phyloP scores from a whole-genome alignment of 2,888 invertebrate genomes.

The Callyntrura guangdongensis region DNA sequence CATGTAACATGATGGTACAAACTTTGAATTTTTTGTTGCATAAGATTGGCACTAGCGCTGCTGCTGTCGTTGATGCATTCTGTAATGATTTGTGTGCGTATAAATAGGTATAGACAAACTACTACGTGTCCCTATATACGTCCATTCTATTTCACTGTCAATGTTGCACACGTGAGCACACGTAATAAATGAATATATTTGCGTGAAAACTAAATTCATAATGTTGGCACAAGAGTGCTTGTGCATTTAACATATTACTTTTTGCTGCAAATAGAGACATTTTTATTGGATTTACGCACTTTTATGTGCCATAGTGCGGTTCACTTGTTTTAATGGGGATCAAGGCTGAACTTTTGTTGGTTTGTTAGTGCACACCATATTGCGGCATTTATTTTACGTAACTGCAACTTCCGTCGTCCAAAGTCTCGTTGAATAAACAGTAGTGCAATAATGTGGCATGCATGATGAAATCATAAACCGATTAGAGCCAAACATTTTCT shows the following conservation, averaged over 20 bases:
- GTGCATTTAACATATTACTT: conserved; percentile 26
- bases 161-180: conserved; percentile 10
- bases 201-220: neutral
- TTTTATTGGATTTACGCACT: conserved; percentile 49
- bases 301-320: conserved; percentile 27
- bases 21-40: conserved; percentile 22
- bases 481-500: conserved; percentile 39
- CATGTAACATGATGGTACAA: conserved; percentile 19
- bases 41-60: neutral
- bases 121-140: neutral
- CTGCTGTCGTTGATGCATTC: neutral
- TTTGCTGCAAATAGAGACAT: conserved; percentile 30
- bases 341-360: conserved; percentile 42
- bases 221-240: neutral
- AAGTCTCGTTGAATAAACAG: conserved; percentile 9
- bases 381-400: conserved; percentile 43
- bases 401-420: neutral
- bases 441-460: conserved; percentile 52
- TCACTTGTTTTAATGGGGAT: conserved; percentile 58
- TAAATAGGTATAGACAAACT: neutral
- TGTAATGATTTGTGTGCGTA: neutral
- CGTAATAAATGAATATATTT: neutral
- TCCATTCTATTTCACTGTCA: neutral
- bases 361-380: conserved; percentile 11
- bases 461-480: conserved; percentile 63